phyloP scores from a whole-genome alignment of 2,113 vertebrate genomes.

The Catharus minimus region DNA sequence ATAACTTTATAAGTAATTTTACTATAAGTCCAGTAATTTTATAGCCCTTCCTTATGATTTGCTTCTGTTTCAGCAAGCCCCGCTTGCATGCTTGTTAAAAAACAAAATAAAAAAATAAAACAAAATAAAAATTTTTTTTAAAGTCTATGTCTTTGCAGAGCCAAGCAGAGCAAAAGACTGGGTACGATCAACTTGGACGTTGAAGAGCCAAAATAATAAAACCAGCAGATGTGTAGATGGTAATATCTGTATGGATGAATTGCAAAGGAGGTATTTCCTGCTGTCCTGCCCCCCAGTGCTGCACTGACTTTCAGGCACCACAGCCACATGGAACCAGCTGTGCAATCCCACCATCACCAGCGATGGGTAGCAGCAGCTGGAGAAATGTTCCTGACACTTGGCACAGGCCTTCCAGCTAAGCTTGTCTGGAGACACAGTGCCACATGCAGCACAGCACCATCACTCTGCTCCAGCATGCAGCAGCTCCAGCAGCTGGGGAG shows the following conservation, averaged over 20 bases:
- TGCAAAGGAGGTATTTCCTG: background rate
- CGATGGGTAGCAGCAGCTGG: accelerated
- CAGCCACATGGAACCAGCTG: accelerated
- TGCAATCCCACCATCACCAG: background rate
- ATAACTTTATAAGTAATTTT: too few relatives aligned
- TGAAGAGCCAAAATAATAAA: background rate
- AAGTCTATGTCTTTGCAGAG: background rate
- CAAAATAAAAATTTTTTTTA: background rate
- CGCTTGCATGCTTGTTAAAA: background rate
- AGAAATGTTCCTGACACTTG: background rate
- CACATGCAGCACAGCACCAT: background rate
- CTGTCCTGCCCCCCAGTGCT: background rate
- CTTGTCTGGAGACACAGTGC: background rate
- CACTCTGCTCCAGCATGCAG: background rate
- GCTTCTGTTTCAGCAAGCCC: background rate
- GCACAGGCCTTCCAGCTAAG: background rate
- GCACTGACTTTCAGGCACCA: background rate
- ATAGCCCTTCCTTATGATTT: background rate
- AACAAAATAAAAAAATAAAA: background rate
- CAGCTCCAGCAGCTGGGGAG: background rate
- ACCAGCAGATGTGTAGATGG: background rate
- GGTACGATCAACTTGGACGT: background rate
- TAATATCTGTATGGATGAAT: background rate
- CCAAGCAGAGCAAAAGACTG: background rate
- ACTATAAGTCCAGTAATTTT: background rate